These are phyloP conservation scores for Ia io DNA, from an alignment of 2,113 vertebrate genomes.

Conservation along the genomic window DNA sequence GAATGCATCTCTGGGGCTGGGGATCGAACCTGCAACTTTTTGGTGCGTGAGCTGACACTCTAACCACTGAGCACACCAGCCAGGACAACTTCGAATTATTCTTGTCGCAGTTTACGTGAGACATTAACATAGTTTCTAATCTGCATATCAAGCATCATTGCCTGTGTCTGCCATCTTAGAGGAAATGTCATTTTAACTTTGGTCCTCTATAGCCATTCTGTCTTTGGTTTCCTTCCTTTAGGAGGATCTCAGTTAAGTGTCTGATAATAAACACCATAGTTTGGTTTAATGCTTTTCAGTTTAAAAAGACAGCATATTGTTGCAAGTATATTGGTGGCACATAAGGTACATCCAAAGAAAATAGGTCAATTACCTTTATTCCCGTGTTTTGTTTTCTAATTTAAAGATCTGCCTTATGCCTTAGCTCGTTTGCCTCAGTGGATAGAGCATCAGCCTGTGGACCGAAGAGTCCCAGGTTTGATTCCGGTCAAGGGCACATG, in stretches of 20 bases:
- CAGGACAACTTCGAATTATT: not conserved
- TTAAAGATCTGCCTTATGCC: not conserved
- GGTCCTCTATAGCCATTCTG: not conserved
- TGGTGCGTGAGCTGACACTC: too few species aligned
- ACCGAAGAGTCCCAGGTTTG: too few species aligned
- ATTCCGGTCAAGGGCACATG: too few species aligned
- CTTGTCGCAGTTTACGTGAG: not conserved
- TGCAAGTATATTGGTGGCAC: not conserved
- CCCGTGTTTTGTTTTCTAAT: not conserved
- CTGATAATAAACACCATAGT: not conserved
- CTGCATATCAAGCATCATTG: not conserved
- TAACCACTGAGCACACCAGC: too few species aligned
- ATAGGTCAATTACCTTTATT: not conserved
- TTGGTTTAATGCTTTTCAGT: not conserved
- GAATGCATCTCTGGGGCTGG: too few species aligned
- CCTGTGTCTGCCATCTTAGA: not conserved
- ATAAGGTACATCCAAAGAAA: not conserved
- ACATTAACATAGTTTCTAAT: not conserved
- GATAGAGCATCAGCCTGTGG: too few species aligned
- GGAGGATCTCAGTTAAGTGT: not conserved
- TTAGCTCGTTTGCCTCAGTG: too few species aligned
- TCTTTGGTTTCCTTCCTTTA: constrained; percentile 2
- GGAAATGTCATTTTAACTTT: constrained; percentile 8
- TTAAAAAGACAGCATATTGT: not conserved
- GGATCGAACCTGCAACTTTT: too few species aligned